Percentiles rank a stretch among this genome's conserved stretches.
Evolutionary conservation across 1,140 invertebrate genomes (phyloP).

Genomic region (Orius insidiosus): DNA sequence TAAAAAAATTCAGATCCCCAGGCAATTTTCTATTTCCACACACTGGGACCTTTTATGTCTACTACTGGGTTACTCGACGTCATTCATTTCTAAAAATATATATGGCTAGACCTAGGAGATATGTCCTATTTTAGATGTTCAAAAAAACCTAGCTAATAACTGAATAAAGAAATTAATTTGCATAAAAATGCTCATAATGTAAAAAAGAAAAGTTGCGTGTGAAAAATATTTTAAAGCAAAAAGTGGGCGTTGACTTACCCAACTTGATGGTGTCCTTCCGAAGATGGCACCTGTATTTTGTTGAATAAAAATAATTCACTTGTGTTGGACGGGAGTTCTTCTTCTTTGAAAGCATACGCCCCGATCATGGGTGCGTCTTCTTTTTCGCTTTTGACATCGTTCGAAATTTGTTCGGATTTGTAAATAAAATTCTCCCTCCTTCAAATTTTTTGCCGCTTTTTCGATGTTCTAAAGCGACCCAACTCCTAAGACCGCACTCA

Average conservation of each 20-base stretch:
- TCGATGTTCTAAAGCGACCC: not conserved
- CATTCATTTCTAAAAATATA: no score
- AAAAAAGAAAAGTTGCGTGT: no score
- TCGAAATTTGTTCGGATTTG: not conserved
- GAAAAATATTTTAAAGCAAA: not conserved
- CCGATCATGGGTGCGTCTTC: conserved; percentile 9
- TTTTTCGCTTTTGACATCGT: not conserved
- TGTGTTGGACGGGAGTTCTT: not conserved
- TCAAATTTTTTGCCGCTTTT: not conserved
- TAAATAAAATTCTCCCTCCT: conserved; percentile 3
- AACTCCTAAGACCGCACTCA: not conserved
- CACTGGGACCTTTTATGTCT: no score
- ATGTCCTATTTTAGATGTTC: no score
- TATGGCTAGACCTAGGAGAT: no score
- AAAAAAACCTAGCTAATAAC: no score
- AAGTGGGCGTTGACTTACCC: conserved; percentile 12
- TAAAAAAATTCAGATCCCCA: no score
- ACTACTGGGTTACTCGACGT: no score
- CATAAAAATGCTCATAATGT: no score
- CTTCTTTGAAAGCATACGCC: not conserved
- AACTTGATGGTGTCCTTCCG: conserved; percentile 7
- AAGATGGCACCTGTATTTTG: conserved; percentile 8
- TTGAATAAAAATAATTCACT: conserved; percentile 6
- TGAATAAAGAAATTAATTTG: no score
- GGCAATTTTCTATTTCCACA: no score